Evolutionary conservation across 2,888 invertebrate genomes (phyloP).

Genomic region (Hartigia nigra): DNA sequence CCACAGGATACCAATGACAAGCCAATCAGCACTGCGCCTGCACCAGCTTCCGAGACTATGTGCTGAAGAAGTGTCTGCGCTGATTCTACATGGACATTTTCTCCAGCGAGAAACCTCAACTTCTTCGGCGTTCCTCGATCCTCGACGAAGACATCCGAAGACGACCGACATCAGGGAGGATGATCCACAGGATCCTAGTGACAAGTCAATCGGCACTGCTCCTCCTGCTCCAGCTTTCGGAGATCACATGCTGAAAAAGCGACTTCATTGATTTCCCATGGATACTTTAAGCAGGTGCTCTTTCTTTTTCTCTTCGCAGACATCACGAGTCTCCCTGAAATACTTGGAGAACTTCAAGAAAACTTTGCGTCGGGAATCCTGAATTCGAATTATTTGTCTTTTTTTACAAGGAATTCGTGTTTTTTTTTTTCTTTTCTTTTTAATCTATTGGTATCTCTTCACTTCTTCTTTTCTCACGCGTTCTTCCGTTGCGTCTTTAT

Average conservation of each 20-base stretch:
- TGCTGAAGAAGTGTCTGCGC: slow-evolving; percentile 40
- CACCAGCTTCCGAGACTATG: slow-evolving; percentile 64
- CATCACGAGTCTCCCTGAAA: neutral
- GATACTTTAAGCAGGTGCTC: neutral
- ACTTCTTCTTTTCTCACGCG: neutral
- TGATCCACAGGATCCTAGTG: slow-evolving; percentile 50
- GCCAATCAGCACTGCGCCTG: slow-evolving; percentile 51
- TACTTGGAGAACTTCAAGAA: neutral
- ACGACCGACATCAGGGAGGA: slow-evolving; percentile 56
- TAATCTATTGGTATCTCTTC: neutral
- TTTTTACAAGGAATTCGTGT: neutral
- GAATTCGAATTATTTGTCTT: neutral
- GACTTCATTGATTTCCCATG: neutral
- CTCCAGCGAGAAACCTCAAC: too few relatives aligned
- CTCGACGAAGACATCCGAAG: too few relatives aligned
- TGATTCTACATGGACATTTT: neutral
- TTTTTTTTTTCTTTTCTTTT: neutral
- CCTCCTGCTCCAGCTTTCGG: slow-evolving; percentile 63
- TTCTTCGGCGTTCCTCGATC: too few relatives aligned
- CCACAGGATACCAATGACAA: slow-evolving; percentile 53
- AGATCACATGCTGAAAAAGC: slow-evolving; percentile 60
- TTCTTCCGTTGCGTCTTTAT: neutral
- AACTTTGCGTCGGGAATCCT: neutral
- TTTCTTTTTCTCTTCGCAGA: neutral
- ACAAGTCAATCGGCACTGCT: slow-evolving; percentile 50